phyloP scores from a whole-genome alignment of 2,113 vertebrate genomes.

The Heliornis fulica region DNA sequence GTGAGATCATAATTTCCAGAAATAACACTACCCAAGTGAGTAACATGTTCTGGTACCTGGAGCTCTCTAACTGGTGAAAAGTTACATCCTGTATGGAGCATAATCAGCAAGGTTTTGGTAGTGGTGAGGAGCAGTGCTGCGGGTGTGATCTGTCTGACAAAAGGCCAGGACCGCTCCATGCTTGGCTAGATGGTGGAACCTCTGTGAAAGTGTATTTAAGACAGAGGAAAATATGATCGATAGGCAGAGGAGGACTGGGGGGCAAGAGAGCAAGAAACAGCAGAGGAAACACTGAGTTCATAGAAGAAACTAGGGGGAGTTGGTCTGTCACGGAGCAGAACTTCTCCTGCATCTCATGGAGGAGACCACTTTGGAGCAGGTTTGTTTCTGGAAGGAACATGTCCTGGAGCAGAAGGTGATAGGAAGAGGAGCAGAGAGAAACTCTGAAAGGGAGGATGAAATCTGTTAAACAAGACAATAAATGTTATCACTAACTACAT shows the following conservation, averaged over 20 bases:
- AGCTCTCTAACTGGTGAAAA: not conserved
- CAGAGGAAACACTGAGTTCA: not conserved
- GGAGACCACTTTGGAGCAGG: not conserved
- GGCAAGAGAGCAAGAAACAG: not conserved
- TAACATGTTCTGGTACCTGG: not conserved
- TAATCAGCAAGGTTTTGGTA: not conserved
- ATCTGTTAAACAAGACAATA: no score
- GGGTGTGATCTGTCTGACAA: not conserved
- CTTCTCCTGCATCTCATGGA: not conserved
- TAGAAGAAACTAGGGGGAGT: not conserved
- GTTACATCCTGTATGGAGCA: not conserved
- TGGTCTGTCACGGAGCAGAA: not conserved
- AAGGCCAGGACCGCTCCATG: not conserved
- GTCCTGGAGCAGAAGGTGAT: not conserved
- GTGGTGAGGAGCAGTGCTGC: rapidly evolving
- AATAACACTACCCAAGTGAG: not conserved
- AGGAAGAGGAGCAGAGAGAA: not conserved
- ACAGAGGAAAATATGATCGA: not conserved
- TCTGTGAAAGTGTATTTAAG: not conserved
- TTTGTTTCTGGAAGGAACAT: not conserved
- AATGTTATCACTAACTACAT: not conserved
- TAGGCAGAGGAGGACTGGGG: not conserved
- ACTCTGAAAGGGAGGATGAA: not conserved
- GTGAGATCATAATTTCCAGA: not conserved
- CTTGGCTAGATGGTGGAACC: not conserved